These are phyloP conservation scores for Hipparchia semele DNA, from an alignment of 2,888 invertebrate genomes.

Conservation along the genomic window DNA sequence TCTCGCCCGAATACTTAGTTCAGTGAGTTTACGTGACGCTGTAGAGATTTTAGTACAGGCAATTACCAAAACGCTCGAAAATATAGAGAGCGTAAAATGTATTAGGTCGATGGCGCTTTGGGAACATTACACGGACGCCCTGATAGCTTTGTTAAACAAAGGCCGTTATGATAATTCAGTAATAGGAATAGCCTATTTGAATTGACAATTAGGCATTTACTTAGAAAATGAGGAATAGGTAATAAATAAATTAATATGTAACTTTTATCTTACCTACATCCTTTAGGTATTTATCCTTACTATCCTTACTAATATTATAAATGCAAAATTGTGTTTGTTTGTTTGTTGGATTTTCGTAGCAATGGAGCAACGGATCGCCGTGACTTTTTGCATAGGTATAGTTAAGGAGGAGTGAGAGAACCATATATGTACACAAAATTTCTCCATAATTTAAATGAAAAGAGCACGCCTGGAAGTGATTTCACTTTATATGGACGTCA, in stretches of 20 bases:
- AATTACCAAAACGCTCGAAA: constrained; percentile 20
- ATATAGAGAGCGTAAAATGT: constrained; percentile 23
- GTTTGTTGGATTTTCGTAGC: too few species aligned
- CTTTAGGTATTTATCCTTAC: too few species aligned
- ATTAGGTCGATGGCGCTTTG: constrained; percentile 48
- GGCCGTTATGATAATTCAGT: constrained; percentile 50
- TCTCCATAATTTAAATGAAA: neutral
- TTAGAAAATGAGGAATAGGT: constrained; percentile 5
- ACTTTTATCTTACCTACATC: too few species aligned
- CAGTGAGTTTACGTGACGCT: neutral
- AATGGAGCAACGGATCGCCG: too few species aligned
- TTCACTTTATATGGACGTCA: constrained; percentile 36
- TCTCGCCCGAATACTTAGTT: neutral
- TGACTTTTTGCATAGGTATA: too few species aligned
- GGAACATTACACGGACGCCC: constrained; percentile 54
- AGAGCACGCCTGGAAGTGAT: constrained; percentile 36
- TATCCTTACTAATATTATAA: too few species aligned
- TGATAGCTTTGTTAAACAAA: constrained; percentile 52
- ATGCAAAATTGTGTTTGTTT: too few species aligned
- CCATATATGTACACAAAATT: too few species aligned
- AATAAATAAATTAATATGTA: neutral
- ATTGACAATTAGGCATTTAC: constrained; percentile 29
- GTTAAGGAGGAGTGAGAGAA: too few species aligned
- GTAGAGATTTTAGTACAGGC: constrained; percentile 8
- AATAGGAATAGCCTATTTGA: constrained; percentile 31